Conservation (phyloP, 2,888 invertebrate genomes). For the Torymus tubicola region DNA sequence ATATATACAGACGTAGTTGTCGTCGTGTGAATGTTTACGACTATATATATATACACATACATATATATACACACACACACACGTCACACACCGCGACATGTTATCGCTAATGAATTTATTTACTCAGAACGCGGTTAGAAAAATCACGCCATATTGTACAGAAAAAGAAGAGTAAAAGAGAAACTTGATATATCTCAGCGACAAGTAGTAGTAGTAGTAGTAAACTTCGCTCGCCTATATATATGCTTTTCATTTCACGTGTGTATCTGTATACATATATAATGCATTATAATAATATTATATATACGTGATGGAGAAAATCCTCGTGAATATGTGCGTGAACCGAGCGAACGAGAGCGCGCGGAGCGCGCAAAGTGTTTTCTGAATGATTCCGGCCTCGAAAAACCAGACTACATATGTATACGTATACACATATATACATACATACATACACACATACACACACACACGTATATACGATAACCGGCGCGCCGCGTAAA, state of each 20-base stretch:
- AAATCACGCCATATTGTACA: constrained; percentile 20
- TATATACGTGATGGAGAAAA: no score
- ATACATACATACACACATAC: no score
- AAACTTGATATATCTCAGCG: no score
- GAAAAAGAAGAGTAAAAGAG: background rate
- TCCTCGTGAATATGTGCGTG: no score
- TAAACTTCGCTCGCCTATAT: no score
- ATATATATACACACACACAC: background rate
- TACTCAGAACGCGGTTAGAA: constrained; percentile 32
- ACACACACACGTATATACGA: background rate
- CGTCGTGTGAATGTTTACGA: background rate
- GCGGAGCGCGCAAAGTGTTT: constrained; percentile 14
- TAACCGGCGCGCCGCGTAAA: constrained; percentile 21
- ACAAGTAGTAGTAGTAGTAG: no score
- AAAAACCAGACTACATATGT: constrained; percentile 11
- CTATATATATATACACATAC: no score
- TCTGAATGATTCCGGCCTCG: constrained; percentile 33
- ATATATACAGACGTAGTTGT: no score
- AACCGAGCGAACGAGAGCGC: background rate
- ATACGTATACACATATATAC: no score
- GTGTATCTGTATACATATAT: no score
- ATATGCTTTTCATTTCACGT: no score
- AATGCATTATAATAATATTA: no score
- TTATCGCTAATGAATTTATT: constrained; percentile 42
- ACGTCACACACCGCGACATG: background rate